A percentile compares a stretch with the other conserved stretches of the same genome.
Conservation (phyloP, 2,113 vertebrate genomes). For the Capreolus pygargus region DNA sequence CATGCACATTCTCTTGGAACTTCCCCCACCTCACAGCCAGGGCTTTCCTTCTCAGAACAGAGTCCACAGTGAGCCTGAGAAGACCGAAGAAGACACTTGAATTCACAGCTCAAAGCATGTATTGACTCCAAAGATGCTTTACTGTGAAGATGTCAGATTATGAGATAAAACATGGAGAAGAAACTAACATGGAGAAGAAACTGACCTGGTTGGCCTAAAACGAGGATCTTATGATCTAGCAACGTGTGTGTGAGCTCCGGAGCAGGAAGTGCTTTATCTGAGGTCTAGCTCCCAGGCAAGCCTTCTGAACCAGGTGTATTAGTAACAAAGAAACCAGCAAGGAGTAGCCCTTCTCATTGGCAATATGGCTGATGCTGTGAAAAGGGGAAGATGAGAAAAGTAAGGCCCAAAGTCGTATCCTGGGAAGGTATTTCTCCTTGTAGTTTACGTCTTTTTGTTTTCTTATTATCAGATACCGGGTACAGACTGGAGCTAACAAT, state of each 20-base stretch:
- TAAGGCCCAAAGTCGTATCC: neutral
- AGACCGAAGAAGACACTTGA: neutral
- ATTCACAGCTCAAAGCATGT: neutral
- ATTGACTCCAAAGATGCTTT: neutral
- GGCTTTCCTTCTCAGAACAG: neutral
- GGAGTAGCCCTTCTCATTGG: neutral
- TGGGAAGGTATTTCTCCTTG: neutral
- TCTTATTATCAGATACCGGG: neutral
- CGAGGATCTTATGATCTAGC: neutral
- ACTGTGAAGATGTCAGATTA: neutral
- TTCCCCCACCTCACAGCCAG: neutral
- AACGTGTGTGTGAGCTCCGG: neutral
- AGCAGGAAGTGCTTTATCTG: neutral
- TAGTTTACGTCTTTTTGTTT: neutral
- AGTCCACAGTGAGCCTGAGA: neutral
- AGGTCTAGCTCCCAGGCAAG: neutral
- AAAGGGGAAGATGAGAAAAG: neutral
- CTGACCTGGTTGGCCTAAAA: neutral
- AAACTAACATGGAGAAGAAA: neutral
- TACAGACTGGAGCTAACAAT: neutral
- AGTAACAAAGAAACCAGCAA: neutral
- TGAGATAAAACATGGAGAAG: neutral
- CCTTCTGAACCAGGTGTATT: neutral
- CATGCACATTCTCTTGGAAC: accelerated
- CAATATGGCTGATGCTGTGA: neutral